These are phyloP conservation scores for Marcusenius ussheri DNA, from an alignment of 2,113 vertebrate species.

Conservation along the genomic window DNA sequence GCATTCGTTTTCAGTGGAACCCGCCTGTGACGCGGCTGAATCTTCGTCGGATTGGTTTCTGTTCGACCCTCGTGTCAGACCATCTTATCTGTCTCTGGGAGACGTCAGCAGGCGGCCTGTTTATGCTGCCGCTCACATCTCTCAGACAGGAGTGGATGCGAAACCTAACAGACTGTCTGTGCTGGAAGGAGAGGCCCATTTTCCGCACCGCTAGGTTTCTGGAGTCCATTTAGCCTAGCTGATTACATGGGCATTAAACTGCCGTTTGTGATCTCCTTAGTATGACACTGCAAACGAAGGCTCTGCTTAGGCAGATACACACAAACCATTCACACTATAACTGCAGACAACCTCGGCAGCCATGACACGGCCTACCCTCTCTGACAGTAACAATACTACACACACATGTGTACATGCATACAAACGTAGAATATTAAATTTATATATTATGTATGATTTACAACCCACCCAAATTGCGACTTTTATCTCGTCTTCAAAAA, in stretches of 20 bases:
- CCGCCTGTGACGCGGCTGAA: neutral
- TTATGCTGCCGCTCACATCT: conserved; percentile 31
- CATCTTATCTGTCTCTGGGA: neutral
- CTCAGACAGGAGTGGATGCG: neutral
- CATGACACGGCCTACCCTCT: neutral
- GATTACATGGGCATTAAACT: neutral
- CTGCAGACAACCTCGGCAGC: neutral
- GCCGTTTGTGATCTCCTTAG: neutral
- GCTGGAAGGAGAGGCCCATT: neutral
- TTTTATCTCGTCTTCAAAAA: conserved; percentile 1
- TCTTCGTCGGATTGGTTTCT: neutral
- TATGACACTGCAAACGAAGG: neutral
- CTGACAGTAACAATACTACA: neutral
- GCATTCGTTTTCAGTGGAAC: neutral
- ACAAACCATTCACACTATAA: neutral
- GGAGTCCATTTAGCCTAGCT: neutral
- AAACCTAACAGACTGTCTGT: conserved; percentile 22
- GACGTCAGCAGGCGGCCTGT: conserved; percentile 30
- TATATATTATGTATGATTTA: conserved; percentile 25
- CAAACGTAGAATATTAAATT: neutral
- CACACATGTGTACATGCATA: neutral
- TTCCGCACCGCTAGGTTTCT: neutral
- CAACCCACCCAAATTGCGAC: conserved; percentile 29
- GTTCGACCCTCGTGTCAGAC: neutral
- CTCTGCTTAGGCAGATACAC: neutral